phyloP scores from a whole-genome alignment of 2,888 invertebrate genomes.

The Meandrusa payeni region DNA sequence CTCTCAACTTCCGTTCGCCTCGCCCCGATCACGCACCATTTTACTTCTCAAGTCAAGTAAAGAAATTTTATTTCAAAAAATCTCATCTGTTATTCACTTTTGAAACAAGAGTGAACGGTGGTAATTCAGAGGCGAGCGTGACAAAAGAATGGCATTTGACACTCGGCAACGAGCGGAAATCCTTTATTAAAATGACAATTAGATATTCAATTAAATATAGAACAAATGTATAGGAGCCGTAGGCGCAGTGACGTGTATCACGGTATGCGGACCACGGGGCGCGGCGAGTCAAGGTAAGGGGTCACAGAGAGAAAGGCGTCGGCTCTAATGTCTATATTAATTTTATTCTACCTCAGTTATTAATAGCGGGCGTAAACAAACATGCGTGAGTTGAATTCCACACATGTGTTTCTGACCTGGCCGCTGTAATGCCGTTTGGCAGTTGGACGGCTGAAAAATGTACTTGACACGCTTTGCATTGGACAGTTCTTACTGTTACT shows the following conservation, averaged over 20 bases:
- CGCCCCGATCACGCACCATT: no score
- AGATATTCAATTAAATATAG: slow-evolving; percentile 33
- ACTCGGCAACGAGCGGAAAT: slow-evolving; percentile 17
- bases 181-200: slow-evolving; percentile 23
- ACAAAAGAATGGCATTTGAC: slow-evolving; percentile 11
- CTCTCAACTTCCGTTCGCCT: no score
- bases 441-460: slow-evolving; percentile 18
- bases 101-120: not conserved
- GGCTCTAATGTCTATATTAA: slow-evolving; percentile 57
- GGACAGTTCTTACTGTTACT: no score
- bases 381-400: slow-evolving; percentile 16
- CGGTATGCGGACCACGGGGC: slow-evolving; percentile 63
- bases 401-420: slow-evolving; percentile 9
- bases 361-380: slow-evolving; percentile 28
- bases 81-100: not conserved
- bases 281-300: slow-evolving; percentile 76
- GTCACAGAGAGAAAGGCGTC: slow-evolving; percentile 71
- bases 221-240: slow-evolving; percentile 41
- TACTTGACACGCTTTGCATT: slow-evolving; percentile 5
- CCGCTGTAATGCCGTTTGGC: slow-evolving; percentile 18
- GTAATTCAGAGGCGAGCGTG: slow-evolving; percentile 3
- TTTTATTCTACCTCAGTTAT: slow-evolving; percentile 41
- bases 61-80: no score
- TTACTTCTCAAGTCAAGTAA: no score
- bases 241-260: slow-evolving; percentile 57